phyloP scores from a whole-genome alignment of 2,888 invertebrate species.

The Ectobius pallidus region DNA sequence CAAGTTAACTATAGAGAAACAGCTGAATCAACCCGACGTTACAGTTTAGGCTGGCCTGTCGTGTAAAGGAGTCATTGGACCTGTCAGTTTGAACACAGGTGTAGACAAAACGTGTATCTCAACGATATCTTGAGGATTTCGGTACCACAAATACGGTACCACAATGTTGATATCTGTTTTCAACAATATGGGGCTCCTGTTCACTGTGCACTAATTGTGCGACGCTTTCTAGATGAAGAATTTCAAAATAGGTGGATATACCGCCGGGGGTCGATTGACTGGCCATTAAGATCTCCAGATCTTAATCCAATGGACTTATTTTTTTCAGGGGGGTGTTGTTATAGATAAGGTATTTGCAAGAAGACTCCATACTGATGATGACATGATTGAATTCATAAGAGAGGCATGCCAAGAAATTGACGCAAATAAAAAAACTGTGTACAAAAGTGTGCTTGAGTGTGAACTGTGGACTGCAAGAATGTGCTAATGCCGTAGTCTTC shows the following conservation, averaged over 20 bases:
- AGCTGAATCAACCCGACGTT: neutral
- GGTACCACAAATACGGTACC: neutral
- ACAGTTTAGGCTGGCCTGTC: neutral
- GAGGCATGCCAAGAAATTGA: too few relatives aligned
- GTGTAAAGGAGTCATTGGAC: neutral
- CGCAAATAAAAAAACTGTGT: too few relatives aligned
- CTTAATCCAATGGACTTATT: too few relatives aligned
- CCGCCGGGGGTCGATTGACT: too few relatives aligned
- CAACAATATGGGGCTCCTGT: too few relatives aligned
- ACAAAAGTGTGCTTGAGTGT: too few relatives aligned
- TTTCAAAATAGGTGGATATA: neutral
- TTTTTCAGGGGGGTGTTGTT: neutral
- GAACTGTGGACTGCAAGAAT: too few relatives aligned
- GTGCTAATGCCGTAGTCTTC: too few relatives aligned
- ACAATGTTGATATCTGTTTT: neutral
- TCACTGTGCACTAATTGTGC: too few relatives aligned
- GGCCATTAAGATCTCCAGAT: too few relatives aligned
- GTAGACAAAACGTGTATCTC: neutral
- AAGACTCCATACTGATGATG: too few relatives aligned
- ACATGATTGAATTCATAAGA: too few relatives aligned
- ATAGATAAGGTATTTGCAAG: neutral
- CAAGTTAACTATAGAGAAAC: neutral
- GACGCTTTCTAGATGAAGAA: neutral
- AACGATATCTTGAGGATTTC: neutral
- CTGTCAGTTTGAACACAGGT: neutral